These are phyloP conservation scores for Dendrocopos noguchii DNA, from an alignment of 2,113 vertebrate species.

Conservation along the genomic window DNA sequence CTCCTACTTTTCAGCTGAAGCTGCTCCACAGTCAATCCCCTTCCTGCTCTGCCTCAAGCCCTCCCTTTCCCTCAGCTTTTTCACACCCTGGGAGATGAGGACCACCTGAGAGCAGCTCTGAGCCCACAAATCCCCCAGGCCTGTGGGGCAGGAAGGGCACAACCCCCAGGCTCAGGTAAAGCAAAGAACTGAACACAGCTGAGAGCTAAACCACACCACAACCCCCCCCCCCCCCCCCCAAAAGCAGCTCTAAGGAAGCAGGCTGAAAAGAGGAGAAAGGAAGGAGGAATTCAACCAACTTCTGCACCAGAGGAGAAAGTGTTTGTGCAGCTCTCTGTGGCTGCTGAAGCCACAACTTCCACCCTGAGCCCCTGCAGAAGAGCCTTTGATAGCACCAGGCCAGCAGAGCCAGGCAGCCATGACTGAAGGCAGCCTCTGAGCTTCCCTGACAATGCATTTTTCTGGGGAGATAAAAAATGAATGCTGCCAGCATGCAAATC, in stretches of 20 bases:
- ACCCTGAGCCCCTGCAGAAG: conserved; percentile 3
- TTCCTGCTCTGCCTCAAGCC: too few relatives aligned
- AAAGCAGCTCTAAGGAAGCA: not conserved
- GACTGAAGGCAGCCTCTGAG: conserved; percentile 61
- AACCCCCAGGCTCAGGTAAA: not conserved
- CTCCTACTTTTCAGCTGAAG: not conserved
- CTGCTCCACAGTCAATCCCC: not conserved
- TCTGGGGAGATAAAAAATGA: conserved; percentile 50
- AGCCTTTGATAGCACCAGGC: conserved; percentile 17
- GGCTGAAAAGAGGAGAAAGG: not conserved
- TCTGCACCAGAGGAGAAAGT: not conserved
- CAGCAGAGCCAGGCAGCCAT: not conserved
- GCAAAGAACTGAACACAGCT: not conserved
- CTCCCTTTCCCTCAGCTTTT: not conserved
- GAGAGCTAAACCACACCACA: not conserved
- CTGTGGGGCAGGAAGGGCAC: not conserved
- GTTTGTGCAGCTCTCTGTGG: not conserved
- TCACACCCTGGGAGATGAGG: not conserved
- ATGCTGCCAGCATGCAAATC: conserved; percentile 72
- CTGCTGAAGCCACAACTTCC: not conserved
- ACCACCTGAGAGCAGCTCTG: not conserved
- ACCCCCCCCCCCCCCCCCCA: not conserved
- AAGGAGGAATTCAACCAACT: not conserved
- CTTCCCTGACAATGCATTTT: conserved; percentile 48
- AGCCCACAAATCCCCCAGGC: not conserved